Percentiles rank a stretch among this genome's conserved stretches.
phyloP scores from a whole-genome alignment of 2,113 vertebrate species.

The Apus apus region DNA sequence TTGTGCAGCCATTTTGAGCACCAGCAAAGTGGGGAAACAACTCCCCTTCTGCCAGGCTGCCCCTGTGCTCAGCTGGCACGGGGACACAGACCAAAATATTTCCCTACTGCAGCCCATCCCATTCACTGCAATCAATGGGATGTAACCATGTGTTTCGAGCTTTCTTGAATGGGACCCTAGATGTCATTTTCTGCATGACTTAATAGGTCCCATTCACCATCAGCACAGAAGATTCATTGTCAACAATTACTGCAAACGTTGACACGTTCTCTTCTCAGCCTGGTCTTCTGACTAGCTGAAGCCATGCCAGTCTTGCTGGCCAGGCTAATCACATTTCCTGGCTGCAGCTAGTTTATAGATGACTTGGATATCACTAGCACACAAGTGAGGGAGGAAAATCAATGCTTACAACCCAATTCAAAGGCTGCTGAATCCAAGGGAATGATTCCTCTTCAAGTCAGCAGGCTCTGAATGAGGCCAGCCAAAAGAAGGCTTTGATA shows the following conservation, averaged over 20 bases:
- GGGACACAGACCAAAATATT: not conserved
- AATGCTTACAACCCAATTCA: not conserved
- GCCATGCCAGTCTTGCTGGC: not conserved
- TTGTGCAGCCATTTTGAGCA: not conserved
- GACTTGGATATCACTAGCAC: not conserved
- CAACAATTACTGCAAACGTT: not conserved
- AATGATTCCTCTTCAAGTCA: not conserved
- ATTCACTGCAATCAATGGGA: not conserved
- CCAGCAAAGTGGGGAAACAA: not conserved
- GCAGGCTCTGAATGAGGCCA: not conserved
- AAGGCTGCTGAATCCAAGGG: not conserved
- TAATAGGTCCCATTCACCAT: not conserved
- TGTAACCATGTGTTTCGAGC: not conserved
- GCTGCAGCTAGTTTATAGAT: not conserved
- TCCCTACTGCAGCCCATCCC: not conserved
- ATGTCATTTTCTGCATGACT: not conserved
- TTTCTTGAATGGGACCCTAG: not conserved
- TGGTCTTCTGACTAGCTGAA: not conserved
- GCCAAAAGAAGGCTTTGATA: not conserved
- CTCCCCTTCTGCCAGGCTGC: not conserved
- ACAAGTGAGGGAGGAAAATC: slow-evolving; percentile 4
- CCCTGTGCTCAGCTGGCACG: not conserved
- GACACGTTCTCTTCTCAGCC: not conserved
- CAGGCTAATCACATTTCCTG: not conserved
- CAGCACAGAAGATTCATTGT: not conserved